Percentiles rank a stretch among this genome's conserved stretches.
Conservation (phyloP, 2,797 vertebrate species). For the Coregonus ussuriensis region DNA sequence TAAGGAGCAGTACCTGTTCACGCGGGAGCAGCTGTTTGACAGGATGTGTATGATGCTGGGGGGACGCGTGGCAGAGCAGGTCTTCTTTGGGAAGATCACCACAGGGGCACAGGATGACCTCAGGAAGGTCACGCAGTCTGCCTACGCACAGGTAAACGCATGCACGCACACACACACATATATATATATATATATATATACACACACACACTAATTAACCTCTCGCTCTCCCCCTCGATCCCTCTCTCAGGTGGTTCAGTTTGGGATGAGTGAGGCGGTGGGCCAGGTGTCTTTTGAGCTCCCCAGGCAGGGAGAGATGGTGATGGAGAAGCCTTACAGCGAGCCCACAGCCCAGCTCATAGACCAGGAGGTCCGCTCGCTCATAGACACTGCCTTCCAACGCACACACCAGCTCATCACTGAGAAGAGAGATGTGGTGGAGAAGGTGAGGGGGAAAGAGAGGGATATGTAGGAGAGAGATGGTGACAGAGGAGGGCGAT, state of each 20-base stretch:
- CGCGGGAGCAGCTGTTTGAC: conserved; percentile 68
- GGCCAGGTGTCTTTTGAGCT: conserved; percentile 70
- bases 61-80: conserved; percentile 69
- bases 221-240: neutral
- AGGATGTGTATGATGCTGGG: conserved; percentile 72
- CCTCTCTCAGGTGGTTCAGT: conserved; percentile 62
- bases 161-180: neutral
- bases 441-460: conserved; percentile 52
- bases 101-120: conserved; percentile 70
- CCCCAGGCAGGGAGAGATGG: conserved; percentile 44
- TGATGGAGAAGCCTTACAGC: conserved; percentile 65
- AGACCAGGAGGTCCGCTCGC: conserved; percentile 61
- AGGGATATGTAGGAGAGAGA: neutral
- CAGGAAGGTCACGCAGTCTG: conserved; percentile 68
- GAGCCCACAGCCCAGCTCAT: conserved; percentile 68
- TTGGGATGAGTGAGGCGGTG: conserved; percentile 70
- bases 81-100: conserved; percentile 70
- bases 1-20: conserved; percentile 66
- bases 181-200: no score
- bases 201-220: neutral
- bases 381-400: conserved; percentile 48
- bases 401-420: conserved; percentile 55
- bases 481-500: neutral
- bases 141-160: conserved; percentile 67
- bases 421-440: conserved; percentile 58